phyloP scores from a whole-genome alignment of 2,797 vertebrate genomes.

The Xiphophorus birchmanni region DNA sequence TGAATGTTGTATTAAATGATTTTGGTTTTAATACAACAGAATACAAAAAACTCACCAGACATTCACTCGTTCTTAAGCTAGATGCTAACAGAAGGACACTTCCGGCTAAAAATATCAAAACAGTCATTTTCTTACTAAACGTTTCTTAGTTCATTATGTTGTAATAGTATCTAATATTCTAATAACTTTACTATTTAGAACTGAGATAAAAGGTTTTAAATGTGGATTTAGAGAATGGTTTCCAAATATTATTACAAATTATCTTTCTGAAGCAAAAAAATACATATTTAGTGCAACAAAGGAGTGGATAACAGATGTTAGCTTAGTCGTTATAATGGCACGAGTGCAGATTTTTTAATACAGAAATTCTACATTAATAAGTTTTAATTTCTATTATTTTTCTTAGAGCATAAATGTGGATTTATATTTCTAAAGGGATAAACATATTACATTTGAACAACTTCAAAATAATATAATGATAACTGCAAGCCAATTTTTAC shows the following conservation, averaged over 20 bases:
- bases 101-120: not conserved
- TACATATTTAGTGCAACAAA: not conserved
- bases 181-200: not conserved
- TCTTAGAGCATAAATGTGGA: not conserved
- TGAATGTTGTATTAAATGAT: not conserved
- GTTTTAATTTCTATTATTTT: not conserved
- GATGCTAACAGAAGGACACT: not conserved
- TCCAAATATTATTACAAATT: not conserved
- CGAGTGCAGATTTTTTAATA: not conserved
- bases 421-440: not conserved
- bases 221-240: not conserved
- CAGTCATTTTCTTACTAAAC: not conserved
- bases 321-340: not conserved
- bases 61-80: not conserved
- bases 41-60: not conserved
- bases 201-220: not conserved
- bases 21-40: not conserved
- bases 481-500: not conserved
- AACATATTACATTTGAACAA: not conserved
- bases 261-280: not conserved
- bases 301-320: not conserved
- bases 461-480: not conserved
- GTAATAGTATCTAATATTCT: not conserved
- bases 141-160: not conserved
- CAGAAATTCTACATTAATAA: not conserved